Evolutionary conservation across 2,797 vertebrate genomes (phyloP).

Genomic region (Falco novaeseelandiae): DNA sequence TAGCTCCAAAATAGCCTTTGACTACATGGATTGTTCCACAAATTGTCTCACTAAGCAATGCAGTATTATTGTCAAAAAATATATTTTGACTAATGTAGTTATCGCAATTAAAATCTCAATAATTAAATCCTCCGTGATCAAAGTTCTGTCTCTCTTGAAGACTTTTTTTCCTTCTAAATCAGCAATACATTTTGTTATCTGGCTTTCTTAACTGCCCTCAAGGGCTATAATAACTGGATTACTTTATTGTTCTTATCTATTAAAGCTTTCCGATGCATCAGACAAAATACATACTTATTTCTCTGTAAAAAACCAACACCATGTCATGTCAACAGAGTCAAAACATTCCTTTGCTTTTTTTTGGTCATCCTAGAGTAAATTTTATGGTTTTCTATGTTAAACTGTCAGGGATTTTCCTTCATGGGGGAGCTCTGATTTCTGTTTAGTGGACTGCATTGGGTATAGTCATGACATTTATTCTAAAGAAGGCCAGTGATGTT

Average conservation of each 20-base stretch:
- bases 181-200: slow-evolving; percentile 41
- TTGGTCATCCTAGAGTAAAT: background rate
- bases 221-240: slow-evolving; percentile 7
- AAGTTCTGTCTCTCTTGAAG: background rate
- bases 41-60: background rate
- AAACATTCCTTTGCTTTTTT: background rate
- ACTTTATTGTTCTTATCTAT: slow-evolving; percentile 38
- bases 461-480: background rate
- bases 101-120: slow-evolving; percentile 33
- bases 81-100: background rate
- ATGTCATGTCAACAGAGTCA: background rate
- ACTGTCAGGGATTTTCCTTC: background rate
- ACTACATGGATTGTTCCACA: background rate
- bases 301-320: background rate
- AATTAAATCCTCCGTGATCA: slow-evolving; percentile 47
- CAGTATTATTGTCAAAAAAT: background rate
- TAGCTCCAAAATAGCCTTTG: slow-evolving; percentile 1
- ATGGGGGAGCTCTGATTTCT: background rate
- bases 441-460: background rate
- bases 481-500: background rate
- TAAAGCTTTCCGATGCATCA: slow-evolving; percentile 1
- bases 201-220: slow-evolving; percentile 14
- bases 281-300: slow-evolving; percentile 13
- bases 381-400: background rate
- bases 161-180: background rate